Conservation (phyloP, 2,797 vertebrate genomes). For the Harpagifer antarcticus region DNA sequence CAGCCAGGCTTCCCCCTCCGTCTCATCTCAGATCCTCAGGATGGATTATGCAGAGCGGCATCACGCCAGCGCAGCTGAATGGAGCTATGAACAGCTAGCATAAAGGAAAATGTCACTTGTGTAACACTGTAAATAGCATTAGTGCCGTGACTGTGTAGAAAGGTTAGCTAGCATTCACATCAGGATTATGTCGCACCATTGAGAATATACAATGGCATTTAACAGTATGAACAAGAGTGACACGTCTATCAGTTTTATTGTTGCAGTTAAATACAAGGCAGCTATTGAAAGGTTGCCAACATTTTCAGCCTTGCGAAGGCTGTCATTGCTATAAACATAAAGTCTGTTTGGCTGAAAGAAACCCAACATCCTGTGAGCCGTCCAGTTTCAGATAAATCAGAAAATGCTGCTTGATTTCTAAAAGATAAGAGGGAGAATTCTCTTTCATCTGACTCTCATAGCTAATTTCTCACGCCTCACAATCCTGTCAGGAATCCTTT, state of each 20-base stretch:
- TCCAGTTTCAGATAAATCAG: conserved; percentile 1
- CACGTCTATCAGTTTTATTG: background rate
- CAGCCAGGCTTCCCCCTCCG: conserved; percentile 41
- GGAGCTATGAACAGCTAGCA: conserved; percentile 17
- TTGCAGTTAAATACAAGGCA: background rate
- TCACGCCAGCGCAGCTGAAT: conserved; percentile 22
- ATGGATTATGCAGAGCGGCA: conserved; percentile 44
- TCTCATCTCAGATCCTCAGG: conserved; percentile 32
- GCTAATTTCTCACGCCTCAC: conserved; percentile 23
- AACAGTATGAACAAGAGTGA: conserved; percentile 1
- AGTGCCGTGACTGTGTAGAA: conserved; percentile 18
- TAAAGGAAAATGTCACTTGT: conserved; percentile 49
- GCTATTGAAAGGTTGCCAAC: background rate
- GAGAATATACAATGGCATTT: conserved; percentile 9
- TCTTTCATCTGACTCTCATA: conserved; percentile 26
- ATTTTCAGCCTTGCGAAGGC: background rate
- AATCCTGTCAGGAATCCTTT: conserved; percentile 33
- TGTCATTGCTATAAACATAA: background rate
- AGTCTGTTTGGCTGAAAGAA: background rate
- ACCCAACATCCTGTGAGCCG: background rate
- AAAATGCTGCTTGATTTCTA: conserved; percentile 13
- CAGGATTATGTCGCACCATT: conserved; percentile 6
- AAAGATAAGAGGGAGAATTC: conserved; percentile 1
- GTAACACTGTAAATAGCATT: conserved; percentile 49
- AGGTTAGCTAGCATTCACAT: conserved; percentile 1